A percentile compares a stretch with the other conserved stretches of the same genome.
These are phyloP conservation scores for Seira ritae DNA, from an alignment of 2,888 invertebrate genomes.

Conservation along the genomic window DNA sequence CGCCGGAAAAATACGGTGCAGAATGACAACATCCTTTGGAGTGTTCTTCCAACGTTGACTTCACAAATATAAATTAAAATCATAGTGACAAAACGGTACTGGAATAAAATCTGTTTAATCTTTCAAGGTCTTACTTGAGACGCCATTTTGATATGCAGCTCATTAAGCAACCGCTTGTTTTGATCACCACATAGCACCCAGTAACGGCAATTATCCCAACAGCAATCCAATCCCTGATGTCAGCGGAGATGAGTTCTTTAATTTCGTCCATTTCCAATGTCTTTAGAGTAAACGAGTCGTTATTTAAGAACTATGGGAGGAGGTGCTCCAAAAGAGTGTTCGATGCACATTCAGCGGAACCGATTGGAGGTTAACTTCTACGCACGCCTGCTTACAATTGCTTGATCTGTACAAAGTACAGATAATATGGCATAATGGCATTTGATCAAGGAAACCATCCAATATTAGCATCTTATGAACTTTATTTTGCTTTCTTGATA, in stretches of 20 bases:
- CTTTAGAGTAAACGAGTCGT: too few relatives aligned
- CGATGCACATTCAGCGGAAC: too few relatives aligned
- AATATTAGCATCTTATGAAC: too few relatives aligned
- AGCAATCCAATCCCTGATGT: conserved; percentile 26
- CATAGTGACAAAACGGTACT: neutral
- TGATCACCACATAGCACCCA: conserved; percentile 7
- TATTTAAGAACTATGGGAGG: too few relatives aligned
- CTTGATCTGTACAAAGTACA: too few relatives aligned
- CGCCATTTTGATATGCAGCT: conserved; percentile 34
- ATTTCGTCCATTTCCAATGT: conserved; percentile 23
- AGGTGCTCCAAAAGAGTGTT: too few relatives aligned
- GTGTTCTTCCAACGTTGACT: conserved; percentile 33
- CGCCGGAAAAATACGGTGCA: conserved; percentile 38
- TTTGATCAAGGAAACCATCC: too few relatives aligned
- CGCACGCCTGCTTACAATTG: too few relatives aligned
- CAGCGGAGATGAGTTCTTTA: conserved; percentile 6
- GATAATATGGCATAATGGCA: too few relatives aligned
- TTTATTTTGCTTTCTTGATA: too few relatives aligned
- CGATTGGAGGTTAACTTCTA: too few relatives aligned
- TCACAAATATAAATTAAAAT: neutral
- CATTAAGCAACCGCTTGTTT: conserved; percentile 7
- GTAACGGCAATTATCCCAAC: conserved; percentile 18
- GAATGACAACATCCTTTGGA: conserved; percentile 53
- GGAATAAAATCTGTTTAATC: neutral
- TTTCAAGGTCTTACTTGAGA: conserved; percentile 8